Conservation (phyloP, 2,888 invertebrate genomes). For the Heliconius ismenius region DNA sequence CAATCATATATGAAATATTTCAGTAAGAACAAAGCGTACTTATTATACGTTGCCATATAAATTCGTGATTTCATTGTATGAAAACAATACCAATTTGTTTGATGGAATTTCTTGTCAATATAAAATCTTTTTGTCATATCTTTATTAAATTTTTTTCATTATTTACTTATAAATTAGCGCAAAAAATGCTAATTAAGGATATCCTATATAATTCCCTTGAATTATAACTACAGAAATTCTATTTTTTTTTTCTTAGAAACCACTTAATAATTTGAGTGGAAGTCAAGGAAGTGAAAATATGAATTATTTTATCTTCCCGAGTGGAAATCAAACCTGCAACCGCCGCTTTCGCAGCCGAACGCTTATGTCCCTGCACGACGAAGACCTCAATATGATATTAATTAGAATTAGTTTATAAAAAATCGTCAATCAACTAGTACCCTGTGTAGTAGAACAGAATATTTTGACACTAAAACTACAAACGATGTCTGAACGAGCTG, state of each 20-base stretch:
- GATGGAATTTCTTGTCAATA: constrained; percentile 10
- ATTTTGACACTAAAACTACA: too few relatives aligned
- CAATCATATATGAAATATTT: constrained; percentile 8
- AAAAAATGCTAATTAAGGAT: too few relatives aligned
- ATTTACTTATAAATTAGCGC: too few relatives aligned
- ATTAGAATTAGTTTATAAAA: not conserved
- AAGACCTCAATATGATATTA: not conserved
- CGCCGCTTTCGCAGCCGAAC: not conserved
- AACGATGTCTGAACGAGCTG: too few relatives aligned
- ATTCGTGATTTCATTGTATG: not conserved
- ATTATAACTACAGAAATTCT: too few relatives aligned
- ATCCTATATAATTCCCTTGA: too few relatives aligned
- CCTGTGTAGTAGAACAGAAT: too few relatives aligned
- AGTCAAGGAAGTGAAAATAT: not conserved
- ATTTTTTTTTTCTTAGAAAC: too few relatives aligned
- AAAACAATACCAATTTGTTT: constrained; percentile 9
- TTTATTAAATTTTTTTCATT: too few relatives aligned
- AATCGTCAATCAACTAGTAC: too few relatives aligned
- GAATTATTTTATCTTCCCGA: not conserved
- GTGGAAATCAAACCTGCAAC: not conserved
- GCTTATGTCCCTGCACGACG: not conserved
- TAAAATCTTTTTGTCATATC: not conserved
- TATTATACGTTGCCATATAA: not conserved
- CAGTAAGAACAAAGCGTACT: constrained; percentile 14
- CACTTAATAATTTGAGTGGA: too few relatives aligned